These are phyloP conservation scores for Penaeus chinensis DNA, from an alignment of 1,140 invertebrate genomes.

Conservation along the genomic window DNA sequence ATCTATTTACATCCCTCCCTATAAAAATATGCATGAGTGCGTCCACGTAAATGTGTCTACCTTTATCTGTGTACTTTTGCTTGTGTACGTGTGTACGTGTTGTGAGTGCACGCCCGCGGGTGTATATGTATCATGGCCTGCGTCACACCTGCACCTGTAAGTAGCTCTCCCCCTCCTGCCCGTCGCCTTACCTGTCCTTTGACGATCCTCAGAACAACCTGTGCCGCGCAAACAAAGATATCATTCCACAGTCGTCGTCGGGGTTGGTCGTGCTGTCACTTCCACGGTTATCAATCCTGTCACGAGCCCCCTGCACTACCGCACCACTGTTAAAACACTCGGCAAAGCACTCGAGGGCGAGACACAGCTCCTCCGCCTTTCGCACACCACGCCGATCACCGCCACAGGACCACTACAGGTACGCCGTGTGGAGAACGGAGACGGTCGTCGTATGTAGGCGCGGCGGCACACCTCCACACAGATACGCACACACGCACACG, in stretches of 20 bases:
- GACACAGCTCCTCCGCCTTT: background rate
- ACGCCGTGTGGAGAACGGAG: background rate
- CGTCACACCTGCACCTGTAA: no score
- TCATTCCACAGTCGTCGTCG: no score
- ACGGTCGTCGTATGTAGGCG: background rate
- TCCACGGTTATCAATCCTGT: no score
- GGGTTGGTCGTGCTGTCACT: no score
- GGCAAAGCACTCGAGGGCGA: background rate
- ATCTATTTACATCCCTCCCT: background rate
- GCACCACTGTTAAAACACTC: background rate
- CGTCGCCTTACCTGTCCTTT: no score
- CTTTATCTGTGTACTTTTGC: background rate
- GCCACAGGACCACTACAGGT: no score
- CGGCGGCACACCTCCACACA: constrained; percentile 6
- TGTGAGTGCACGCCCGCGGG: background rate
- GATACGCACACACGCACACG: constrained; percentile 7
- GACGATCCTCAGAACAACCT: no score
- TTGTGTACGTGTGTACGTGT: background rate
- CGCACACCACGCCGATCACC: background rate
- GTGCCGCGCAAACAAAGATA: no score
- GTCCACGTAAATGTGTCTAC: background rate
- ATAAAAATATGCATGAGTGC: background rate
- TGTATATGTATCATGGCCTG: background rate
- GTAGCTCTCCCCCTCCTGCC: no score
- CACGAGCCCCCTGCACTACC: constrained; percentile 12